These are phyloP conservation scores for Notechis scutatus DNA, from an alignment of 2,113 vertebrate species.

Conservation along the genomic window DNA sequence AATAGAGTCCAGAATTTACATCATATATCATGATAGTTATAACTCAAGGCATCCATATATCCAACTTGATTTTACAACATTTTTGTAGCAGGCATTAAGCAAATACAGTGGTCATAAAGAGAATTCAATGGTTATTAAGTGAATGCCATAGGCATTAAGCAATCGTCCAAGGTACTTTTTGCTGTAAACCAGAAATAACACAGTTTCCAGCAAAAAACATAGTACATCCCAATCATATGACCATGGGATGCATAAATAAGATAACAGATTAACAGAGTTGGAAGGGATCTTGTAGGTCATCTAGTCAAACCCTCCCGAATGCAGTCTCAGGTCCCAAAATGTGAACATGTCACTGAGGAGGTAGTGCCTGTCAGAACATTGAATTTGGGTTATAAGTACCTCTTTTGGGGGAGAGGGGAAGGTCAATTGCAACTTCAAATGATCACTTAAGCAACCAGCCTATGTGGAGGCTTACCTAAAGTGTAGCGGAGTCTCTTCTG, in stretches of 20 bases:
- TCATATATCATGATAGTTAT: neutral
- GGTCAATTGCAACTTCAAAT: neutral
- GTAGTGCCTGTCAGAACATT: neutral
- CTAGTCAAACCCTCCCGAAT: neutral
- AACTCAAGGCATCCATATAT: neutral
- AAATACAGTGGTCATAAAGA: neutral
- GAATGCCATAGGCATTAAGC: neutral
- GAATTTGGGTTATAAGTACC: neutral
- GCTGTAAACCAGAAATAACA: neutral
- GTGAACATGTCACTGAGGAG: neutral
- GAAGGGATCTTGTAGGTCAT: too few species aligned
- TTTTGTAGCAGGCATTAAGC: neutral
- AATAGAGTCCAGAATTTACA: too few species aligned
- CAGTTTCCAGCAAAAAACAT: neutral
- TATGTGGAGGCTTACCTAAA: neutral
- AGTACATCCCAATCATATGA: neutral
- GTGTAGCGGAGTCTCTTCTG: neutral
- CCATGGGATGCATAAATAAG: neutral
- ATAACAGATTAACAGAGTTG: too few species aligned
- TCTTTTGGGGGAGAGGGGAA: neutral
- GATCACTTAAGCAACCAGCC: neutral
- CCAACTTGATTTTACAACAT: neutral
- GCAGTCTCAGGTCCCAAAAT: neutral
- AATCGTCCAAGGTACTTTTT: neutral
- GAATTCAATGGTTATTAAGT: neutral